Percentiles rank a stretch among this genome's conserved stretches.
Conservation (phyloP, 2,797 vertebrate genomes). For the Melopsittacus undulatus region DNA sequence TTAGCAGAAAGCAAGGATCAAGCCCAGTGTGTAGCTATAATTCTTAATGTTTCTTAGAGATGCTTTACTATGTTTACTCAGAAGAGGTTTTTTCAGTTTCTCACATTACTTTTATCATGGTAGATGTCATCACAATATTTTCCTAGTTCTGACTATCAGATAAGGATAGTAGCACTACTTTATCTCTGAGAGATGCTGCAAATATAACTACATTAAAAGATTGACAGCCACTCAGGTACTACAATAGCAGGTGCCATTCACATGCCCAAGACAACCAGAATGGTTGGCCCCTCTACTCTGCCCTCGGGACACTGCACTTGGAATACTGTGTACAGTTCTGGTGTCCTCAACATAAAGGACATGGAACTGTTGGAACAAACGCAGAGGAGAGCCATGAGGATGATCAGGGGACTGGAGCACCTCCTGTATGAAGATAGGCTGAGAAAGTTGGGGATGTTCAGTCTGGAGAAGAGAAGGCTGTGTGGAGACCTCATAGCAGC, state of each 20-base stretch:
- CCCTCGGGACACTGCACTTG: too few relatives aligned
- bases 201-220: background rate
- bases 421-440: too few relatives aligned
- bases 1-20: background rate
- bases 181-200: background rate
- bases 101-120: background rate
- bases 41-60: background rate
- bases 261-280: background rate
- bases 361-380: too few relatives aligned
- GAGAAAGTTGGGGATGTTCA: too few relatives aligned
- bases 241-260: background rate
- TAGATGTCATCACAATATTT: background rate
- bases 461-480: too few relatives aligned
- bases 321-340: too few relatives aligned
- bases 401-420: too few relatives aligned
- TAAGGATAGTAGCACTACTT: background rate
- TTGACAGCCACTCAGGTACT: background rate
- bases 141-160: background rate
- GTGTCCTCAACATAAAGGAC: too few relatives aligned
- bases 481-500: too few relatives aligned
- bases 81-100: background rate
- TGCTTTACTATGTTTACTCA: rapidly evolving
- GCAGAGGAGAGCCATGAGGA: too few relatives aligned
- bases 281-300: background rate
- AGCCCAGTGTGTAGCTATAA: background rate